Evolutionary conservation across 64 coral and sea anemone species (phyloP), one percentile per base, ranked within the genome.

Genomic region (Pachyseris speciosa): DNA sequence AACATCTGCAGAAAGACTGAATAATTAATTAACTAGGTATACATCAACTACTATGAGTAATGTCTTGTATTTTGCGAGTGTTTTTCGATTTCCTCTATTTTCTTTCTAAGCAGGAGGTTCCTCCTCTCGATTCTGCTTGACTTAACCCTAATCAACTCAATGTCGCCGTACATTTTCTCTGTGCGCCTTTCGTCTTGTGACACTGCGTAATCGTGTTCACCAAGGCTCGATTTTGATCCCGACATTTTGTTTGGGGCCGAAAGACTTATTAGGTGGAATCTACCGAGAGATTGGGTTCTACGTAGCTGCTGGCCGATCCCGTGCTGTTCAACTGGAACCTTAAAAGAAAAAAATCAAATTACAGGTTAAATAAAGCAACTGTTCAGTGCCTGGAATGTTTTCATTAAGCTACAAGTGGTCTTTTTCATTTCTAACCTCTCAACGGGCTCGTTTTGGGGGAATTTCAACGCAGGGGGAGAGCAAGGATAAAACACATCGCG

Each of bases 121-220:
- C 77, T 19, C 63, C 19, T 81, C 22, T 81, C 77, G 5, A 81
- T 81, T 39, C 77, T 81, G 53, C 77, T 81, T 38, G 52, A 81
- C 34, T 60, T 63, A 10, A 26, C 19, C 9, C 77, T 51, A 36
- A 26, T 40, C 34, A 4, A 13, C 11, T 63, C 52, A 1, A 63
- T 81, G 13, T 11, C 7, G 9, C 33, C 19, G 51, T 25, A 33
- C 36, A 16, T 9, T 38, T 57, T 0, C 2, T 63, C 77, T 27
- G 19, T 7, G 13, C 53, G 3, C 9, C 63, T 53, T 28, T 81
- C 31, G 16, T 39, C 53, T 9, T 39, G 15, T 15, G n/a, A 40
- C 53, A 36, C 17, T 2, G 9, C 1, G 8, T 51, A 5, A 8
- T 8, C 6, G 30, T 36, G 32, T 39, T 26, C 32, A 38, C 20